Conservation (phyloP, 2,113 vertebrate genomes). For the Sinocyclocheilus anshuiensis region DNA sequence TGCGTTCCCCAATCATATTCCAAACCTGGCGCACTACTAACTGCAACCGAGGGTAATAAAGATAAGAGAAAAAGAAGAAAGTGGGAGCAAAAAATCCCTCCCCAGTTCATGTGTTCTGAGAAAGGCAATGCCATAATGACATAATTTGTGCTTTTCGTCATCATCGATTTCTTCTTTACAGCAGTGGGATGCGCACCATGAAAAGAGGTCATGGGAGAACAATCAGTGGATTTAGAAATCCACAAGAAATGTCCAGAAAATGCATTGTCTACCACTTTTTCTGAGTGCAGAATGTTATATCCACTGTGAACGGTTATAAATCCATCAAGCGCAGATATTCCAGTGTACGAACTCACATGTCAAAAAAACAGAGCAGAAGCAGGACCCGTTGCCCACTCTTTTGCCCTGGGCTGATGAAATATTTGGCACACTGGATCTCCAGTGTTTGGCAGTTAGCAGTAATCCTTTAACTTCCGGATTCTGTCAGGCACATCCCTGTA, state of each 20-base stretch:
- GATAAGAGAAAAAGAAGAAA: slow-evolving; percentile 63
- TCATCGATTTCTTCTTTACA: slow-evolving; percentile 58
- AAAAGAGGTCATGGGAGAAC: slow-evolving; percentile 55
- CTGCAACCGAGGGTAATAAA: slow-evolving; percentile 62
- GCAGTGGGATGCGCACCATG: slow-evolving; percentile 56
- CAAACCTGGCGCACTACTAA: slow-evolving; percentile 61
- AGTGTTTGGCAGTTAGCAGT: slow-evolving; percentile 54
- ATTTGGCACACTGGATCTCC: slow-evolving; percentile 56
- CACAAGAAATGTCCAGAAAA: slow-evolving; percentile 51
- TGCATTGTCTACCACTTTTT: neutral
- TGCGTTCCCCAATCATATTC: slow-evolving; percentile 72
- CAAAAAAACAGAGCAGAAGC: neutral
- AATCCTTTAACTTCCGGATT: slow-evolving; percentile 70
- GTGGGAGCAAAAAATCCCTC: slow-evolving; percentile 45
- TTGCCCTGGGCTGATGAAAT: slow-evolving; percentile 38
- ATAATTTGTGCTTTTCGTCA: slow-evolving; percentile 66
- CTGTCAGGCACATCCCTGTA: slow-evolving; percentile 47
- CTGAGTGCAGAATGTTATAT: neutral
- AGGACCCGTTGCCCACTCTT: neutral
- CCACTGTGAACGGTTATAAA: neutral
- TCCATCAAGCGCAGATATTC: slow-evolving; percentile 8
- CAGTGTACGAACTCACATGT: neutral
- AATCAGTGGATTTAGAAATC: slow-evolving; percentile 6
- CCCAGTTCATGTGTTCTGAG: slow-evolving; percentile 34
- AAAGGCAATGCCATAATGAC: slow-evolving; percentile 51